These are phyloP conservation scores for Stegodyphus dumicola DNA, from an alignment of 1,140 invertebrate species.

Conservation along the genomic window DNA sequence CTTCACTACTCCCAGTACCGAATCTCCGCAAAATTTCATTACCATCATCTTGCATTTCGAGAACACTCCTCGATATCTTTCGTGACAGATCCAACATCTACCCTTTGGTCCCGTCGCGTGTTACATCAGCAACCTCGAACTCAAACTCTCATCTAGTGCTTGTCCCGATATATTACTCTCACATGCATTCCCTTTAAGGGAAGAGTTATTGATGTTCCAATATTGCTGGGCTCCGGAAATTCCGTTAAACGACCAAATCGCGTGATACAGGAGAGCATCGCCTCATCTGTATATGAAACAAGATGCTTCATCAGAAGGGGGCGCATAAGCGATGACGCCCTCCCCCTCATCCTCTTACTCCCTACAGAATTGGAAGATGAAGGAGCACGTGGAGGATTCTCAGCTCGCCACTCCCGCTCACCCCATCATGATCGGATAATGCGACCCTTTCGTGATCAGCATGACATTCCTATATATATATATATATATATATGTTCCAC, in stretches of 20 bases:
- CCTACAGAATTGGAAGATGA: conserved; percentile 2
- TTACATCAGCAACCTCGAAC: neutral
- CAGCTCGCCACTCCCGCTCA: neutral
- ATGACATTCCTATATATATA: conserved; percentile 25
- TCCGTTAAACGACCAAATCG: conserved; percentile 58
- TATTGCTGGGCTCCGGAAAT: conserved; percentile 26
- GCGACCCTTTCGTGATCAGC: conserved; percentile 49
- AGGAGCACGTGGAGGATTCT: conserved; percentile 50
- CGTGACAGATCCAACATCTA: conserved; percentile 8
- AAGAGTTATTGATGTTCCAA: conserved; percentile 55
- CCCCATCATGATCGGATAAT: conserved; percentile 29
- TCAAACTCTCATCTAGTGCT: neutral
- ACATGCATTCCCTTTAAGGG: neutral
- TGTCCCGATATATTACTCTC: conserved; percentile 21
- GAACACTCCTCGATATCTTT: neutral
- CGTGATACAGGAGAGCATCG: conserved; percentile 15
- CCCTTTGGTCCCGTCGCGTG: conserved; percentile 31
- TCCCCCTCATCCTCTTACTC: neutral
- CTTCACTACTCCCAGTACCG: too few relatives aligned
- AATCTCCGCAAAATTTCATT: conserved; percentile 10
- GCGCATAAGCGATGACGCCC: conserved; percentile 19
- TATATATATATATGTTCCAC: too few relatives aligned
- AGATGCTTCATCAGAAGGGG: conserved; percentile 37
- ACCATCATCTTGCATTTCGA: conserved; percentile 1
- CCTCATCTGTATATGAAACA: neutral